Evolutionary conservation across 2,797 vertebrate genomes (phyloP).

Genomic region (Telmatherina bonti): DNA sequence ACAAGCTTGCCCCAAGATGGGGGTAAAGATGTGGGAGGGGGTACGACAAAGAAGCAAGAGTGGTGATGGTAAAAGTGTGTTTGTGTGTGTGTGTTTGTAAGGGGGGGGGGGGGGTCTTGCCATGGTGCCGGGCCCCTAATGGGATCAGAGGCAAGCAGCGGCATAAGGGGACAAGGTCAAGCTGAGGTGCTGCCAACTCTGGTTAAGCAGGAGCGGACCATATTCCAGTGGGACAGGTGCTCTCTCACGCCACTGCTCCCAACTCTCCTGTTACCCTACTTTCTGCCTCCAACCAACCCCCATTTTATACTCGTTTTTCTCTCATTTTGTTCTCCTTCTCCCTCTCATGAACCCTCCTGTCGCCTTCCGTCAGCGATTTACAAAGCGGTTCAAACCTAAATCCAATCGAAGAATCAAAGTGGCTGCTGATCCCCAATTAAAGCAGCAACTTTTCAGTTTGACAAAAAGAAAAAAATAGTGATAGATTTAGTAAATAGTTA

Average conservation of each 20-base stretch:
- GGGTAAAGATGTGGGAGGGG: conserved; percentile 43
- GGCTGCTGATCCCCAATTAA: too few species aligned
- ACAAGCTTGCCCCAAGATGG: conserved; percentile 37
- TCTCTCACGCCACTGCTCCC: conserved; percentile 73
- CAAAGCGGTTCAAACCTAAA: background rate
- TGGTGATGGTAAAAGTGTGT: conserved; percentile 20
- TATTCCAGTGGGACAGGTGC: conserved; percentile 75
- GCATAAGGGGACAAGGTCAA: conserved; percentile 74
- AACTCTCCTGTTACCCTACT: conserved; percentile 53
- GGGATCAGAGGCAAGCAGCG: conserved; percentile 76
- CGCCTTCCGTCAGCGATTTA: background rate
- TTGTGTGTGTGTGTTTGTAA: conserved; percentile 23
- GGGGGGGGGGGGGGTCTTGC: conserved; percentile 43
- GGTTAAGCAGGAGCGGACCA: conserved; percentile 71
- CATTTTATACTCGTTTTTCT: conserved; percentile 43
- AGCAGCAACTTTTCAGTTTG: too few species aligned
- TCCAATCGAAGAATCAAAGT: background rate
- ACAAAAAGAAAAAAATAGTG: too few species aligned
- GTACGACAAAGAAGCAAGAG: conserved; percentile 23
- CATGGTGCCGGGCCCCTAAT: conserved; percentile 75
- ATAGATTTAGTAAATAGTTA: too few species aligned
- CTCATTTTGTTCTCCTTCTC: conserved; percentile 14
- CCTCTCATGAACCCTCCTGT: background rate
- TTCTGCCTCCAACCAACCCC: conserved; percentile 32
- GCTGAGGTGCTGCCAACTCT: conserved; percentile 81